Base-by-base conservation (phyloP, 2,113 vertebrate species). In the Calonectris borealis region DNA sequence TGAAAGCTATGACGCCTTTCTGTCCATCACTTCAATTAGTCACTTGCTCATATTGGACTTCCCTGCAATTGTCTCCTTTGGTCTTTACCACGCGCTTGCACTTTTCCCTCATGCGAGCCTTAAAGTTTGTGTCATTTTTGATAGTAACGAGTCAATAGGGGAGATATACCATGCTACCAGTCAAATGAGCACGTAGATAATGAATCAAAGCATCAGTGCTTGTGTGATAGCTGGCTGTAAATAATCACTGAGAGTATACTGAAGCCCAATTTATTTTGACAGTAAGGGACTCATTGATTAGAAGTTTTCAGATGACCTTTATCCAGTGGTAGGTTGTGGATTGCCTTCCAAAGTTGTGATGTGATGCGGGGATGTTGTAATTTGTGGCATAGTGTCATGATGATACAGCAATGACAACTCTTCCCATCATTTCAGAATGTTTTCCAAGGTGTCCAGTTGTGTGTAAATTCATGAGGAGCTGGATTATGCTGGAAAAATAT, bases 341-440 rank as follows among this genome's bases (percentile, higher is more conserved):
- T 76, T 68, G 7, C 4, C 31, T 65, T 77, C 72, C 38, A 20
- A 88, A 77, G 31, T 11, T 70, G 14, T 55, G 20, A 54, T 70
- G 14, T 55, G 20, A 54, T 69, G 9, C 2, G 0, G 4, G 5
- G 3, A 19, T 29, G 21, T 49, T 0, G 0, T 69, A 48, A 26
- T 46, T 86, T 77, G 21, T 69, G 24, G 3, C 22, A 49, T 13
- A 64, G 7, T 36, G 13, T 34, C 20, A 51, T 6, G 21, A 42
- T 44, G 27, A 79, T 16, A 44, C 8, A 68, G 5, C 68, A 83
- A 7, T 4, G 1, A 34, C 21, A 70, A 18, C 5, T 48, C 14
- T 83, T 66, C 7, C 15, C 11, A 36, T 49, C 0, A 42, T 54
- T 86, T 84, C 32, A 58, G 68, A 93, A 68, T 34, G 8, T 29